Conservation (phyloP, 2,888 invertebrate species). For the Lithophane socia region DNA sequence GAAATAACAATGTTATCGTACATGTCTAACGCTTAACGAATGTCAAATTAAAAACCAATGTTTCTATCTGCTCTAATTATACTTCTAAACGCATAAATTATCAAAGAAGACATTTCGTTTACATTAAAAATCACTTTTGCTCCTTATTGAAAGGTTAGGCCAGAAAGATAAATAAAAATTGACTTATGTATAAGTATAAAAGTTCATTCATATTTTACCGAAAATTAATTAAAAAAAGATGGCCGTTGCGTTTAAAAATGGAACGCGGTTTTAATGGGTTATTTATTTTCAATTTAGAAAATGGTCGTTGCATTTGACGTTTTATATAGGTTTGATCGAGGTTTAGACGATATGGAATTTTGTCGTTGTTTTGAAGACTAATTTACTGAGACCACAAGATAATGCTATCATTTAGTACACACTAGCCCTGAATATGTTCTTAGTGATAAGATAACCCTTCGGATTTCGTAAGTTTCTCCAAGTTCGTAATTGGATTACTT, state of each 20-base stretch:
- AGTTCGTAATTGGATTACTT: slow-evolving; percentile 38
- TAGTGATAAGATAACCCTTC: slow-evolving; percentile 41
- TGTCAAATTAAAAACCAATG: slow-evolving; percentile 27
- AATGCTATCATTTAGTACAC: slow-evolving; percentile 48
- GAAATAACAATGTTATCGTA: slow-evolving; percentile 17
- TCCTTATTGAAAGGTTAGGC: slow-evolving; percentile 16
- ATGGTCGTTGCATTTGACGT: slow-evolving; percentile 2
- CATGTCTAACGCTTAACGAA: slow-evolving; percentile 14
- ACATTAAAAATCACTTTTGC: slow-evolving; percentile 36
- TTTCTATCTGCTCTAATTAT: slow-evolving; percentile 23
- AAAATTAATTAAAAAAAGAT: slow-evolving; percentile 31
- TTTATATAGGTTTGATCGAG: slow-evolving; percentile 4
- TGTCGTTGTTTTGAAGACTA: background rate
- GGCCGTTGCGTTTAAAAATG: slow-evolving; percentile 23
- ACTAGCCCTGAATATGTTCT: slow-evolving; percentile 19
- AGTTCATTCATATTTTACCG: slow-evolving; percentile 9
- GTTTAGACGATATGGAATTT: background rate
- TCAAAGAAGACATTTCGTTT: slow-evolving; percentile 27
- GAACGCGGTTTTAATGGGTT: slow-evolving; percentile 33
- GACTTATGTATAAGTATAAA: slow-evolving; percentile 16
- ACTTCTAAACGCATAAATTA: slow-evolving; percentile 18
- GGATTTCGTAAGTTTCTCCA: slow-evolving; percentile 44
- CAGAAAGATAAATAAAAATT: slow-evolving; percentile 31
- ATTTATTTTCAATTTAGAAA: slow-evolving; percentile 30
- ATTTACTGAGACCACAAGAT: slow-evolving; percentile 33